Evolutionary conservation across 1,140 invertebrate genomes (phyloP).

Genomic region (Melipona quadrifasciata): DNA sequence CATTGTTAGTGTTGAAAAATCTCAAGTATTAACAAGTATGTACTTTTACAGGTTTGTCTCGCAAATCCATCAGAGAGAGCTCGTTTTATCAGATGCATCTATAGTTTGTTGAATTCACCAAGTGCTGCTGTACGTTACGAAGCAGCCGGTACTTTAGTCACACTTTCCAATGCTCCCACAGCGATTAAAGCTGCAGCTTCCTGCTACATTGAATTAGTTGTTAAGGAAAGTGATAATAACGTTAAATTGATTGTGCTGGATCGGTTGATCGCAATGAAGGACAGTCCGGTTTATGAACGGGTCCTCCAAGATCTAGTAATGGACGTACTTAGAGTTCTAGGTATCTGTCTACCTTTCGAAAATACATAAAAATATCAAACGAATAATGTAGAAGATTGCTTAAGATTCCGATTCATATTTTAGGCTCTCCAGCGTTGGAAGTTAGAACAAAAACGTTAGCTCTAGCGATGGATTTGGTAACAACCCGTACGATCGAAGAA

Average conservation of each 20-base stretch:
- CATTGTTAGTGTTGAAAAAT: too few species aligned
- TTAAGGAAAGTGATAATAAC: conserved; percentile 99
- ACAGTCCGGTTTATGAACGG: conserved; percentile 93
- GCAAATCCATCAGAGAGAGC: conserved; percentile 98
- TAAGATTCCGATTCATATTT: conserved; percentile 2
- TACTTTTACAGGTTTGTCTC: conserved; percentile 90
- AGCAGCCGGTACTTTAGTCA: conserved; percentile 99
- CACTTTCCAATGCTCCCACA: conserved; percentile 96
- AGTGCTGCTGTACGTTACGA: conserved; percentile 99
- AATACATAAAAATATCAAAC: background rate
- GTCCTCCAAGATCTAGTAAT: conserved; percentile 98
- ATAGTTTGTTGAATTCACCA: conserved; percentile 97
- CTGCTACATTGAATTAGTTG: conserved; percentile 99
- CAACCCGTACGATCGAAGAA: conserved; percentile 96
- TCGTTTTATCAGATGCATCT: conserved; percentile 98
- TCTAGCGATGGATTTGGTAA: conserved; percentile 95
- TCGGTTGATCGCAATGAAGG: conserved; percentile 94
- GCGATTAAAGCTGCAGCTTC: conserved; percentile 98
- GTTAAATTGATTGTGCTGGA: conserved; percentile 99
- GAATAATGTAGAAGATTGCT: background rate
- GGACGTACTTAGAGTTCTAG: conserved; percentile 97
- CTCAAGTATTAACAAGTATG: background rate
- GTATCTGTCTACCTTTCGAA: conserved; percentile 74
- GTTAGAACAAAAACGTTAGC: conserved; percentile 94
- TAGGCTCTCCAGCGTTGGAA: conserved; percentile 93